These are phyloP conservation scores for Pristionchus mayeri DNA, from an alignment of 2,888 invertebrate species.

Conservation along the genomic window DNA sequence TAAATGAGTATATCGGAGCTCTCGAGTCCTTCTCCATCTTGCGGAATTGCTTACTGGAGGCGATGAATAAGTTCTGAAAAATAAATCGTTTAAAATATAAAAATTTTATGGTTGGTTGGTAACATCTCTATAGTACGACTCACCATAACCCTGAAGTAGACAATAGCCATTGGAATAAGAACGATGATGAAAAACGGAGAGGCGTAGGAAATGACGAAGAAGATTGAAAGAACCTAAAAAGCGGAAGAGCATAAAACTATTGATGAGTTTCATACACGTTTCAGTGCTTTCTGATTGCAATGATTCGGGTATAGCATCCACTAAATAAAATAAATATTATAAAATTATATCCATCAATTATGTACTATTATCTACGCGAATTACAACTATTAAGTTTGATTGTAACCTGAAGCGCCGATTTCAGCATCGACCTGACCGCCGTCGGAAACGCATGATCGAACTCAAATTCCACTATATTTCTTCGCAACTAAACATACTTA, in stretches of 20 bases:
- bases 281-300: no score
- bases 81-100: background rate
- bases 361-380: no score
- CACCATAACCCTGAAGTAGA: slow-evolving; percentile 67
- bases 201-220: slow-evolving; percentile 57
- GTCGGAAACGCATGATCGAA: background rate
- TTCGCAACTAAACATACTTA: background rate
- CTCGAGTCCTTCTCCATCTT: background rate
- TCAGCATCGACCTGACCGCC: background rate
- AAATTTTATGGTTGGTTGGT: background rate
- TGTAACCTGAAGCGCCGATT: background rate
- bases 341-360: no score
- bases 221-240: slow-evolving; percentile 52
- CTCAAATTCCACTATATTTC: no score
- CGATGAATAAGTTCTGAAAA: background rate
- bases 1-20: background rate
- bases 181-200: slow-evolving; percentile 63
- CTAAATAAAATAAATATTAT: no score
- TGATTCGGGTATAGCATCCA: background rate
- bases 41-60: background rate
- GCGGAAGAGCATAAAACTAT: no score
- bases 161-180: slow-evolving; percentile 59
- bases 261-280: no score
- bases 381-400: no score
- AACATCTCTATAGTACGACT: background rate